These are phyloP conservation scores for Drosophila busckii DNA, from an alignment of 1,140 invertebrate species.

Conservation along the genomic window DNA sequence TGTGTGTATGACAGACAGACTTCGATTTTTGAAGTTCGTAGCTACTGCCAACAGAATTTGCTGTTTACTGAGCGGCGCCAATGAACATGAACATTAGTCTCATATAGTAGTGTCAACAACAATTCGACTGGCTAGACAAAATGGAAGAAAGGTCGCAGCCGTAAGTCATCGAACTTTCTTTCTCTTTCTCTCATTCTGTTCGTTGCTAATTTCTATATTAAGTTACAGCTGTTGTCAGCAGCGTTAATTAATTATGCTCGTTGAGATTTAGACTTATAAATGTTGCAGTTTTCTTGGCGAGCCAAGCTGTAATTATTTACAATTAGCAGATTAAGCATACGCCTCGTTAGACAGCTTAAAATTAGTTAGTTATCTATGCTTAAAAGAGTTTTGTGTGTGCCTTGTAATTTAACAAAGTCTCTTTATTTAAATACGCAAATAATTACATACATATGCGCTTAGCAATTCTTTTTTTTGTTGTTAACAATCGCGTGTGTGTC, in stretches of 20 bases:
- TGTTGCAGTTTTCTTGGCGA: slow-evolving; percentile 14
- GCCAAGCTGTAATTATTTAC: slow-evolving; percentile 2
- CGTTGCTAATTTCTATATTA: not conserved
- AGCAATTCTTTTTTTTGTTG: no score
- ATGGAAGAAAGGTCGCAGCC: slow-evolving; percentile 60
- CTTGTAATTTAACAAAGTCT: slow-evolving; percentile 33
- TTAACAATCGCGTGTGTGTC: slow-evolving; percentile 31
- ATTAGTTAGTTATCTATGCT: no score
- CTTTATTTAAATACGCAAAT: slow-evolving; percentile 35
- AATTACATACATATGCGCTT: slow-evolving; percentile 47
- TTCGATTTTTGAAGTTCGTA: no score
- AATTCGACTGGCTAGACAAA: not conserved
- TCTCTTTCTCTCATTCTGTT: not conserved
- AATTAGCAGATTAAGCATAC: slow-evolving; percentile 22
- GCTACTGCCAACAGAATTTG: no score
- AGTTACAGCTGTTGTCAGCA: no score
- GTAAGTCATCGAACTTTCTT: slow-evolving; percentile 75
- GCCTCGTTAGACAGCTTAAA: not conserved
- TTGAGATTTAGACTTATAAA: not conserved
- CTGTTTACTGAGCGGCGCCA: not conserved
- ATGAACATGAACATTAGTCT: slow-evolving; percentile 57
- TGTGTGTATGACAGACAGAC: slow-evolving; percentile 5
- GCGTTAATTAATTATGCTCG: slow-evolving; percentile 36
- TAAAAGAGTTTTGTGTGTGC: no score
- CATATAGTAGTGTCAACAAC: slow-evolving; percentile 74